Evolutionary conservation across 2,797 vertebrate species (phyloP), one percentile per base, ranked within the genome.

Genomic region (Anguilla marmorata): DNA sequence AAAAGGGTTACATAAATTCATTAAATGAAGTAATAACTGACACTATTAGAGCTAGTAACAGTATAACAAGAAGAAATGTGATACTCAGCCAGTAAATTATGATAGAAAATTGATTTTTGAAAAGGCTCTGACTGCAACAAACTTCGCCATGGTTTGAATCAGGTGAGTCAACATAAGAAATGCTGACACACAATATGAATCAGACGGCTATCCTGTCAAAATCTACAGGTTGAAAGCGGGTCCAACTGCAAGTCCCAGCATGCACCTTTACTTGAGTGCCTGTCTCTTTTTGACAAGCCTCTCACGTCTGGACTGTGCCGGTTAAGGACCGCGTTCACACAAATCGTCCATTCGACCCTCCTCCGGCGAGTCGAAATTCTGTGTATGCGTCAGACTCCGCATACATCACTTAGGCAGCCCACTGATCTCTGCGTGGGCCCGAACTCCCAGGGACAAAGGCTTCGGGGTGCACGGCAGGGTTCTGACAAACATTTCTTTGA

Each of bases 401-500:
- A 24, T 27, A 69, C 1, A 27, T 24, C 4, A 69, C 27, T 41
- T 37, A 76, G 74, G 74, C 2, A 19, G 41, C 33, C 16, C 3
- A 1, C 11, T 41, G 74, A 41, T 37, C 16, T 76, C 37, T 37
- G 14, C 9, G 12, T 33, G 30, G 30, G 11, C 33, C 74, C 33
- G 30, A n/a, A 41, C 19, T 9, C n/a, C 7, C 16, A 21, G 33
- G 69, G 30, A 74, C 12, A 41, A 41, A 76, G 33, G 16, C 30
- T 54, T 54, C 82, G 54, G 27, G 82, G 82, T 52, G 21, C 24
- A 52, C 24, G 82, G 82, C 48, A 19, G 45, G 11, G 45, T 27
- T 84, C 82, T 30, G 74, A 84, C 45, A 84, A 27, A 50, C 45
- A 50, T 50, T 24, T 82, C 79, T 84, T 54, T 84, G 21, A 54